Conservation (phyloP, 2,888 invertebrate species). For the Neria commutata region DNA sequence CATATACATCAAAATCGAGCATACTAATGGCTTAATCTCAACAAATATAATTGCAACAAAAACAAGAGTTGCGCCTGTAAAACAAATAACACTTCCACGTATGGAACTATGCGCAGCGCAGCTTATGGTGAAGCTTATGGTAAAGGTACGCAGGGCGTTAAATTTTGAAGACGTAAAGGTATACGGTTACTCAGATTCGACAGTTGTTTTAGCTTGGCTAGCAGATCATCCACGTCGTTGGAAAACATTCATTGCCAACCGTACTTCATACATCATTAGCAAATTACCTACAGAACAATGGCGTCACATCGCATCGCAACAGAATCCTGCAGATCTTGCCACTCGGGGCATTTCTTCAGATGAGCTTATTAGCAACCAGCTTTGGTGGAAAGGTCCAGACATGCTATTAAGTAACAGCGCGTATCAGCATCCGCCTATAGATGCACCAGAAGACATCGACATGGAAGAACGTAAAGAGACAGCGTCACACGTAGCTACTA, state of each 20-base stretch:
- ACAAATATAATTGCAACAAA: conserved; percentile 16
- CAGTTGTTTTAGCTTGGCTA: conserved; percentile 15
- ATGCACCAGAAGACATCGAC: neutral
- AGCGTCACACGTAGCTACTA: neutral
- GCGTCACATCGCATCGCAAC: conserved; percentile 12
- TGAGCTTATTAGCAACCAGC: neutral
- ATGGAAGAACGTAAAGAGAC: conserved; percentile 17
- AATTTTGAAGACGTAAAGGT: neutral
- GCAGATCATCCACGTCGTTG: conserved; percentile 15
- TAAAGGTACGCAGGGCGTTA: conserved; percentile 13
- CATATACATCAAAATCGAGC: conserved; percentile 11
- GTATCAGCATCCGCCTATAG: neutral
- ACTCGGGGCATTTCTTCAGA: conserved; percentile 21
- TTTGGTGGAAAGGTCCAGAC: conserved; percentile 27
- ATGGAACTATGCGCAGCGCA: conserved; percentile 18
- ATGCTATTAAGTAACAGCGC: conserved; percentile 1
- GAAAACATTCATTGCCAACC: conserved; percentile 16
- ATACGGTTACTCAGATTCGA: conserved; percentile 15
- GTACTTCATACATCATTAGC: conserved; percentile 7
- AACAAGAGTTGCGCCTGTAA: conserved; percentile 7
- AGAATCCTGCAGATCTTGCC: conserved; percentile 26
- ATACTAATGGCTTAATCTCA: neutral
- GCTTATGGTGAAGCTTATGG: conserved; percentile 9
- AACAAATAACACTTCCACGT: conserved; percentile 7
- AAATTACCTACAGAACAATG: conserved; percentile 9